Conservation (phyloP, 2,797 vertebrate genomes). For the Ptychobarbus kaznakovi region DNA sequence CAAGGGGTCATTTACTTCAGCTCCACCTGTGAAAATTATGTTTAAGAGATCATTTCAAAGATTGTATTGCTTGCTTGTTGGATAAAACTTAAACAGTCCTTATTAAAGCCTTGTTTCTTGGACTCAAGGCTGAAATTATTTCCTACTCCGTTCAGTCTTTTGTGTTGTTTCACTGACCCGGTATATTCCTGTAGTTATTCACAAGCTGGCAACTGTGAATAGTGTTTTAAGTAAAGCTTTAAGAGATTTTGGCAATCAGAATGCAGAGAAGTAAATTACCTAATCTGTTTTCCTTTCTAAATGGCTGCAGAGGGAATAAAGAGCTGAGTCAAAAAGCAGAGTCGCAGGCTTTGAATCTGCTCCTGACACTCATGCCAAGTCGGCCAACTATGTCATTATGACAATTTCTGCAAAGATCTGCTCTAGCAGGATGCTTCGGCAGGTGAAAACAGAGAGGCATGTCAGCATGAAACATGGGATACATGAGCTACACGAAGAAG, state of each 20-base stretch:
- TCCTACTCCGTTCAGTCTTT: not conserved
- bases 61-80: not conserved
- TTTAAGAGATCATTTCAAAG: not conserved
- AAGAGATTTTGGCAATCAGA: conserved; percentile 11
- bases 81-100: not conserved
- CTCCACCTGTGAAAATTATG: not conserved
- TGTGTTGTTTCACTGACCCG: conserved; percentile 22
- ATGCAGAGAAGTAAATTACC: conserved; percentile 25
- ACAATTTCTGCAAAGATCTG: conserved; percentile 26
- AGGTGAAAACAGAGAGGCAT: conserved; percentile 10
- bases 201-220: conserved; percentile 3
- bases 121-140: not conserved
- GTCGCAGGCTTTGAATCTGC: conserved; percentile 16
- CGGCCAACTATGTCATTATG: conserved; percentile 43
- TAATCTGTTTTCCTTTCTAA: conserved; percentile 47
- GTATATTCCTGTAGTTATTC: conserved; percentile 35
- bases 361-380: conserved; percentile 20
- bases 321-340: not conserved
- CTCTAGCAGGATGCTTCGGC: not conserved
- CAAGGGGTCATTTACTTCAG: conserved; percentile 14
- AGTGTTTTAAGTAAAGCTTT: conserved; percentile 2
- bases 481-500: not conserved
- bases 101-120: not conserved
- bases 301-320: conserved; percentile 42
- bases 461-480: conserved; percentile 1